These are phyloP conservation scores for Sepioteuthis lessoniana DNA, from an alignment of 2,888 invertebrate species.

Conservation along the genomic window DNA sequence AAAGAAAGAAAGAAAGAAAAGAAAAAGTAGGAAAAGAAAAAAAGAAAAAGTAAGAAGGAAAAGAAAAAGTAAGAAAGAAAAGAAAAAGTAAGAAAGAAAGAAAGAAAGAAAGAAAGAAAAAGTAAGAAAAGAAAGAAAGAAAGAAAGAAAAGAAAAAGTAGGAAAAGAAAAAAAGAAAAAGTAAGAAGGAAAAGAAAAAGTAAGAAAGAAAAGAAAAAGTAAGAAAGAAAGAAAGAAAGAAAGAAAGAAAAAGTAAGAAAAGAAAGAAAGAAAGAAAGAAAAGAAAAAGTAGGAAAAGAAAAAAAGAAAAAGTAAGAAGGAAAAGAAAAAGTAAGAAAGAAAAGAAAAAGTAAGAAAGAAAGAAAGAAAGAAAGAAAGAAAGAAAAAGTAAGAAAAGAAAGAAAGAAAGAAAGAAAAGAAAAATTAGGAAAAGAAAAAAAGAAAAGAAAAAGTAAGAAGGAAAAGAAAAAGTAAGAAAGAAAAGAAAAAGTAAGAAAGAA, in stretches of 20 bases:
- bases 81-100: background rate
- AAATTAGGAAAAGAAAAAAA: too few relatives aligned
- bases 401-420: background rate
- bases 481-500: background rate
- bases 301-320: background rate
- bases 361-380: background rate
- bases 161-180: too few relatives aligned
- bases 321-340: background rate
- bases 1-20: too few relatives aligned
- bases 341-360: background rate
- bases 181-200: too few relatives aligned
- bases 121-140: background rate
- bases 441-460: background rate
- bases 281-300: background rate
- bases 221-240: background rate
- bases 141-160: background rate
- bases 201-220: background rate
- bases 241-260: background rate
- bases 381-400: background rate
- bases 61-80: too few relatives aligned
- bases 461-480: background rate
- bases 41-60: too few relatives aligned
- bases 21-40: too few relatives aligned
- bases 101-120: background rate
- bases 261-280: background rate